A percentile compares a stretch with the other conserved stretches of the same genome.
Conservation (phyloP, 2,113 vertebrate species). For the Elaphurus davidianus region DNA sequence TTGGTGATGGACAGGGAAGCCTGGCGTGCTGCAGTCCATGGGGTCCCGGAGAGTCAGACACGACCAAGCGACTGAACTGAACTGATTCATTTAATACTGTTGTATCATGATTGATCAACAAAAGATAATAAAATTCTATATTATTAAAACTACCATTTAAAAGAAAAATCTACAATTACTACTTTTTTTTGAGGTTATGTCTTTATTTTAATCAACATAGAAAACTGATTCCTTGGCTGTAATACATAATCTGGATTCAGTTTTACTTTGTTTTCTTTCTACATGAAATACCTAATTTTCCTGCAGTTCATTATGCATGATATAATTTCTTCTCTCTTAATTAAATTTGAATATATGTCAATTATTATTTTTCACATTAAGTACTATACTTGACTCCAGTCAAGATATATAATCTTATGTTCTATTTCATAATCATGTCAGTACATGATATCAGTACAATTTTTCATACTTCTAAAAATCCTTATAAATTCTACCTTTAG, state of each 20-base stretch:
- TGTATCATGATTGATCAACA: too few relatives aligned
- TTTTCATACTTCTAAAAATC: neutral
- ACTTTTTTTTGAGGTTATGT: conserved; percentile 27
- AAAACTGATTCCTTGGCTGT: conserved; percentile 34
- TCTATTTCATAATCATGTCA: neutral
- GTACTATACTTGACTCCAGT: neutral
- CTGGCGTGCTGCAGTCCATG: too few relatives aligned
- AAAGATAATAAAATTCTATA: too few relatives aligned
- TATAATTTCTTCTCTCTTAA: conserved; percentile 38
- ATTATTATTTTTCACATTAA: conserved; percentile 32
- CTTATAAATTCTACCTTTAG: neutral
- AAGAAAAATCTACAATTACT: too few relatives aligned
- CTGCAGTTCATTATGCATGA: conserved; percentile 17
- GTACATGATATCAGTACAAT: neutral
- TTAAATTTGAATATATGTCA: conserved; percentile 49
- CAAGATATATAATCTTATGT: neutral
- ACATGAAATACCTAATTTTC: conserved; percentile 34
- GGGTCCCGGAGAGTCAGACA: too few relatives aligned
- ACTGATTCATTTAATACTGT: too few relatives aligned
- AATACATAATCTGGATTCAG: conserved; percentile 41
- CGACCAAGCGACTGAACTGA: too few relatives aligned
- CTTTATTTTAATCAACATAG: conserved; percentile 55
- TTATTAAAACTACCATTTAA: too few relatives aligned
- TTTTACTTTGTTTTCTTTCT: neutral
- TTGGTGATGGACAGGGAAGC: too few relatives aligned